Evolutionary conservation across 1,140 invertebrate species (phyloP).

Genomic region (Pomacea maculata): DNA sequence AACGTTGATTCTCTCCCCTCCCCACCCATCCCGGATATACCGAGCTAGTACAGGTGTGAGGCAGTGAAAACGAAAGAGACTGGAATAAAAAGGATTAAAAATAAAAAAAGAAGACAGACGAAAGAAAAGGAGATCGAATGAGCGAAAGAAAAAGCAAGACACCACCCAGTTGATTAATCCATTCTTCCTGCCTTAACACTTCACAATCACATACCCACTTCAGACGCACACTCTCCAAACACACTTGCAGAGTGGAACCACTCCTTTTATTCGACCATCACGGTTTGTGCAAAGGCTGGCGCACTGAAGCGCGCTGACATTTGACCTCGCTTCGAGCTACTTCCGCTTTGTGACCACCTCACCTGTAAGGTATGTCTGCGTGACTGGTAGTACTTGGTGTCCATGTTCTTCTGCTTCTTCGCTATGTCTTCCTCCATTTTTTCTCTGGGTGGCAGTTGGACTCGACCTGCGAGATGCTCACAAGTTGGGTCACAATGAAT

Average conservation of each 20-base stretch:
- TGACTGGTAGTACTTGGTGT: constrained; percentile 53
- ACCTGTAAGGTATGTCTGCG: constrained; percentile 65
- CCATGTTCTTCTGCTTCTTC: constrained; percentile 52
- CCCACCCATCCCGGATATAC: no score
- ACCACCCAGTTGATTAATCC: neutral
- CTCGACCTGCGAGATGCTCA: constrained; percentile 28
- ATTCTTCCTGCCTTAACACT: no score
- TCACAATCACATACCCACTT: no score
- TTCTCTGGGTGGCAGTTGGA: constrained; percentile 40
- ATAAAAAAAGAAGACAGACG: neutral
- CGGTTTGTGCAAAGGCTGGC: neutral
- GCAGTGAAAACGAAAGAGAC: neutral
- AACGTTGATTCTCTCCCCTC: no score
- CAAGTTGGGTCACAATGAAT: no score
- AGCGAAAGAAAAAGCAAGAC: constrained; percentile 2
- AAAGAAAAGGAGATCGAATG: constrained; percentile 1
- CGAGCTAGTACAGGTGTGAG: neutral
- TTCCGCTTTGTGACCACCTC: neutral
- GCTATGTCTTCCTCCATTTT: constrained; percentile 63
- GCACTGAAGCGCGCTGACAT: no score
- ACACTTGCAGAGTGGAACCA: no score
- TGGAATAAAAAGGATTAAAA: neutral
- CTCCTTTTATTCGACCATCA: no score
- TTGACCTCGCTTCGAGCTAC: no score
- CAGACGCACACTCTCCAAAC: neutral